These are phyloP conservation scores for Callocephalon fimbriatum DNA, from an alignment of 2,113 vertebrate genomes.

Conservation along the genomic window DNA sequence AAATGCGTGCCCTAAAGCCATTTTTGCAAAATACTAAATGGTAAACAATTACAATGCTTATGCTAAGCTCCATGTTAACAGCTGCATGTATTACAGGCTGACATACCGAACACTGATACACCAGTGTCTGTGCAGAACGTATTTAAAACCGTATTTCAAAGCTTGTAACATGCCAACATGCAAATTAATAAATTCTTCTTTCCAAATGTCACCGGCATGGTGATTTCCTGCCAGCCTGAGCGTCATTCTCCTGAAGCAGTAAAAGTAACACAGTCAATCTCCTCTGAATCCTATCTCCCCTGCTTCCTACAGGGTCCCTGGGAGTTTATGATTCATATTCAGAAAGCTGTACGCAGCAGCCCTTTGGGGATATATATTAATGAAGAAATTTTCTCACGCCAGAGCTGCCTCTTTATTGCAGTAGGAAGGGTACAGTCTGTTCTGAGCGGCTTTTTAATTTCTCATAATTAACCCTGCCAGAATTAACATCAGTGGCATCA, in stretches of 20 bases:
- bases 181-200: slow-evolving; percentile 75
- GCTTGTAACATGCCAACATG: slow-evolving; percentile 57
- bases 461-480: slow-evolving; percentile 79
- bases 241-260: slow-evolving; percentile 60
- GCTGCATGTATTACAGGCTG: slow-evolving; percentile 30
- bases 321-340: slow-evolving; percentile 76
- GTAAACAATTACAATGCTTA: slow-evolving; percentile 71
- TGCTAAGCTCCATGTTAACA: slow-evolving; percentile 62
- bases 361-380: slow-evolving; percentile 78
- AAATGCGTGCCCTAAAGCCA: slow-evolving; percentile 58
- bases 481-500: slow-evolving; percentile 72
- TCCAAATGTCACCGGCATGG: slow-evolving; percentile 64
- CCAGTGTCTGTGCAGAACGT: background rate
- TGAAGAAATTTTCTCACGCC: slow-evolving; percentile 75
- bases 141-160: slow-evolving; percentile 69
- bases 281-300: slow-evolving; percentile 64
- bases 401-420: slow-evolving; percentile 72
- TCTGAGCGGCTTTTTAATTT: slow-evolving; percentile 76
- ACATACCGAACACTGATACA: background rate
- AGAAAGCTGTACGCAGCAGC: slow-evolving; percentile 24
- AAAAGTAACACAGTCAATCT: slow-evolving; percentile 67
- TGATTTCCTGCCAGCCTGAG: slow-evolving; percentile 66
- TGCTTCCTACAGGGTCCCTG: slow-evolving; percentile 49
- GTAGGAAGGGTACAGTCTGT: slow-evolving; percentile 78
- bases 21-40: slow-evolving; percentile 65